These are phyloP conservation scores for Nestor notabilis DNA, from an alignment of 2,113 vertebrate genomes.

Conservation along the genomic window DNA sequence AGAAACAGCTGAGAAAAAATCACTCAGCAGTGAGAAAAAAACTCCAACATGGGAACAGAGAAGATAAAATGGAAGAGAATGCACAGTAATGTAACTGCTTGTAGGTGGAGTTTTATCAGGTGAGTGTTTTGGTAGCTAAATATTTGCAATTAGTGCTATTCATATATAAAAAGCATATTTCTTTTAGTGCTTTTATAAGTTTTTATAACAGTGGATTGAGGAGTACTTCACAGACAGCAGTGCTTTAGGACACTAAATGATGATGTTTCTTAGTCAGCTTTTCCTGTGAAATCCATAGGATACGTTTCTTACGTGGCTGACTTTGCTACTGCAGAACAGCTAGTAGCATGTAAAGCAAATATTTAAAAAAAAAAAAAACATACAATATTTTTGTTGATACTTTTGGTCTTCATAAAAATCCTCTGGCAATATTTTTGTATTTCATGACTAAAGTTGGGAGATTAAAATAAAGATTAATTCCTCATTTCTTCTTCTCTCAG, in stretches of 20 bases:
- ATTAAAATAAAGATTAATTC: background rate
- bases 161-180: rapidly evolving
- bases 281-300: background rate
- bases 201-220: background rate
- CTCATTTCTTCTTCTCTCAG: background rate
- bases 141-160: background rate
- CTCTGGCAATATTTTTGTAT: background rate
- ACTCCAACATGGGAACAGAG: rapidly evolving
- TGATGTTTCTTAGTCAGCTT: background rate
- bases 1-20: background rate
- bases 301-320: background rate
- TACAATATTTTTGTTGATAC: background rate
- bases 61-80: background rate
- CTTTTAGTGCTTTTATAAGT: background rate
- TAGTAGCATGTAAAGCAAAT: background rate
- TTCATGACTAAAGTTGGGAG: background rate
- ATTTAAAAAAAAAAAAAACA: background rate
- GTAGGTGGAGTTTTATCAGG: background rate
- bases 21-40: background rate
- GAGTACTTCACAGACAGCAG: background rate
- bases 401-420: background rate
- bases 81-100: background rate
- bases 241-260: background rate
- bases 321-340: background rate
- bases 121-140: background rate